These are phyloP conservation scores for Trematocara marginatum DNA, from an alignment of 2,113 vertebrate genomes.

Conservation along the genomic window DNA sequence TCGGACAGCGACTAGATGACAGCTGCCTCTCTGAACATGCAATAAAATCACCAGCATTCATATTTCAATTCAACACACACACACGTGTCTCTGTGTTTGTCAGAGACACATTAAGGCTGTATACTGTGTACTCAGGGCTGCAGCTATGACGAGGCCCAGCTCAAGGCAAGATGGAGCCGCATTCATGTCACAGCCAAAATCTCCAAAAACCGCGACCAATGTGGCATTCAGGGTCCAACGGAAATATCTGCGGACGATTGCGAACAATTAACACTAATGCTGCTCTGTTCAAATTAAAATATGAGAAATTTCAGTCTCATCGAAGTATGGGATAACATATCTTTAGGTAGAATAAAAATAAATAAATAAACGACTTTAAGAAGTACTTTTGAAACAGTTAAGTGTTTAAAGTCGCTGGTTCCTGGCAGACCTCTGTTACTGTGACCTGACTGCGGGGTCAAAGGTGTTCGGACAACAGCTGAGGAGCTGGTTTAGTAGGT, in stretches of 20 bases:
- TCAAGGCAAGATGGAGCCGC: not conserved
- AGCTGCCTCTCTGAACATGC: slow-evolving; percentile 59
- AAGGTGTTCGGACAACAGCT: not conserved
- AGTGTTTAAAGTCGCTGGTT: not conserved
- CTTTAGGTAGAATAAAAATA: not conserved
- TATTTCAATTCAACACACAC: slow-evolving; percentile 53
- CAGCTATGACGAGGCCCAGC: not conserved
- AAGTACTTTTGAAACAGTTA: not conserved
- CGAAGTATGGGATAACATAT: no score
- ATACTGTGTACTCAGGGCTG: not conserved
- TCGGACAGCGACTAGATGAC: slow-evolving; percentile 84
- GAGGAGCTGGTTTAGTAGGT: not conserved
- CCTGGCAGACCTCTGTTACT: not conserved
- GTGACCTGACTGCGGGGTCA: not conserved
- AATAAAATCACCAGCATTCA: slow-evolving; percentile 83
- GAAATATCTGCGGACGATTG: not conserved
- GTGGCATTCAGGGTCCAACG: not conserved
- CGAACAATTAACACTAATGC: not conserved
- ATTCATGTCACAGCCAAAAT: not conserved
- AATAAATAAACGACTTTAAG: not conserved
- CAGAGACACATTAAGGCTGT: not conserved
- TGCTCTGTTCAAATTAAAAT: not conserved
- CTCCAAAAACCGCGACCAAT: not conserved
- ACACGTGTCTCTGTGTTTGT: slow-evolving; percentile 55
- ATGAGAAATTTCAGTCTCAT: not conserved